Base-by-base conservation (phyloP, 2,888 invertebrate species). In the Lycia hirtaria region DNA sequence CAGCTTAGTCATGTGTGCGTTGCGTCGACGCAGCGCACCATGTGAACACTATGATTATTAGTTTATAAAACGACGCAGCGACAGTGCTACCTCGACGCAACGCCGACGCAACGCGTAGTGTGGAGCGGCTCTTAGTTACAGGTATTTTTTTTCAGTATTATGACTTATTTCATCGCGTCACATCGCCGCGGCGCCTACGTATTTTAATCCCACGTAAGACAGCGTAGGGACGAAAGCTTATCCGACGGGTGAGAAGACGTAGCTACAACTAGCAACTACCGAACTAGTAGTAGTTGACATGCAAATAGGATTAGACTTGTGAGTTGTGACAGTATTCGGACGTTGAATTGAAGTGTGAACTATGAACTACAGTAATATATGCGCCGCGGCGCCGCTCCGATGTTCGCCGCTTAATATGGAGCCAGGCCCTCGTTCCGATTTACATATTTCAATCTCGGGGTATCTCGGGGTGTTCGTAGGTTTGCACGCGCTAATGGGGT, bases 301-400 rank as follows among this genome's bases (percentile, higher is more conserved):
- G 59, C 57, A 67, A 67, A 67, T 67, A 56, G 49, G 52, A 54
- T 58, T 58, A 49, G 57, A 61, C 51, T 47, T 40, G 30, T 10
- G 44, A 45, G 30, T 51, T 56, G 44, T 44, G 56, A 35, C 51
- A 38, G 56, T 26, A 33, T 59, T 38, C 50, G 56, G 55, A 52
- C 56, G 45, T 30, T 35, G 44, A 55, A 53, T 44, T 50, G 44
- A 48, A 53, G 50, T 48, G 48, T 10, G 19, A 53, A 51, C 47
- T 47, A 35, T 50, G 28, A 57, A 53, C 58, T 59, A 55, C 54
- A 51, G 37, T 55, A 62, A 60, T 58, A 33, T 62, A 62, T 62
- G 58, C 60, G 45, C 43, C 28, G 28, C 55, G 51, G 48, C 55
- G 48, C 28, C 52, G 45, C 30, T 53, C 37, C 22, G 44, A 43